Evolutionary conservation across 2,888 invertebrate genomes (phyloP), one percentile per base, ranked within the genome.

Genomic region (Tiliacea citrago): DNA sequence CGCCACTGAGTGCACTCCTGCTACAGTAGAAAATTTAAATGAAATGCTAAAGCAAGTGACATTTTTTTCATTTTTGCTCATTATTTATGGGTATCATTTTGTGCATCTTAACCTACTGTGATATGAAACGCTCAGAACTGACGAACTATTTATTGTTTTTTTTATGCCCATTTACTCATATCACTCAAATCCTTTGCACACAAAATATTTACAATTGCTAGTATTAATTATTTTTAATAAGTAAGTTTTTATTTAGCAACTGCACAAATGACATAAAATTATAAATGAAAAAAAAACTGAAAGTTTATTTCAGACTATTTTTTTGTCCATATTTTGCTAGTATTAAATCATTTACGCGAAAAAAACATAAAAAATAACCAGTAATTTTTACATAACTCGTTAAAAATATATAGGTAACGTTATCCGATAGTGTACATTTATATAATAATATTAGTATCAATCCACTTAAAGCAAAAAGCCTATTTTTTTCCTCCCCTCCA

Each of bases 401-500:
- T 24, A 18, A 51, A 24, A 61, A 35, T 2, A 39, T 39, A 53
- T 13, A 45, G 61, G 9, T 35, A 39, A 2, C 10, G 10, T 58
- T 39, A 73, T 62, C 69, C 53, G 5, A 42, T 70, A 79, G 77
- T 75, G 68, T 81, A 77, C 77, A 51, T 72, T 57, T 57, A 9
- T 18, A 53, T 62, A 29, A 2, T 29, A 80, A 53, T 62, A 29
- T 29, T 29, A 80, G 29, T 75, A 79, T 69, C 80, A 80, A 87
- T 79, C 72, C 72, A 83, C 71, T 81, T 83, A 77, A 69, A 65
- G 45, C 39, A 42, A 82, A 79, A 42, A 49, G 42, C 47, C 74
- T 70, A 73, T 81, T 77, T 71, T 62, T 39, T 39, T 61, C 51
- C 21, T 29, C 49, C n/a, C 51, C 42, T 2, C 21, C 61, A 57